Evolutionary conservation across 2,888 invertebrate species (phyloP), one percentile per base, ranked within the genome.

Genomic region (Nipponacmea schrenckii): DNA sequence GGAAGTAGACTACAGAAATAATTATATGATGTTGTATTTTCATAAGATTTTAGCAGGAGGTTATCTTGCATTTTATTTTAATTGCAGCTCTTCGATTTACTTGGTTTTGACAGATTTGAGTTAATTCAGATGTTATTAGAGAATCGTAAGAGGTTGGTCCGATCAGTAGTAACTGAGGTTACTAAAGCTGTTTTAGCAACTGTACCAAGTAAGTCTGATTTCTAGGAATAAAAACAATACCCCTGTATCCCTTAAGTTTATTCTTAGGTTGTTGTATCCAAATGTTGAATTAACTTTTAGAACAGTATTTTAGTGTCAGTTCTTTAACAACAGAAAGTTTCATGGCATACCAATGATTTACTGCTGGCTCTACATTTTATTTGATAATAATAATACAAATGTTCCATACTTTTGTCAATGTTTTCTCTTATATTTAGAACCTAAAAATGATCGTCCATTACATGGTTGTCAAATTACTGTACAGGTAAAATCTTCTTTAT

Each of bases 41-140:
- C 7, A 4, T 31, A 4, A 2, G 31, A 31, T 31, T 31, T 31
- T 31, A 4, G 7, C 31, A 31, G 31, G 8, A 1, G 39, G 39
- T 39, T 39, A 39, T 39, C 62, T 17, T 63, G 27, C 45, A 68
- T 67, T 45, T 50, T 68, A 15, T 46, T 68, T 67, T 68, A 26
- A 45, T 80, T 80, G 39, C 80, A 91, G 88, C 90, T 98, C 26
- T 94, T 96, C 88, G 97, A 98, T 83, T 90, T 97, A 5, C 91
- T 96, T 31, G 98, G 98, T 0, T 96, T 94, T 87, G 95, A 96
- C 79, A 87, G 93, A 81, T 93, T 95, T 87, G 94, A 95, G 84
- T 91, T 95, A 72, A 93, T 94, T 44, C 91, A 92, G 73, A 90
- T 91, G 56, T 88, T 95, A 74, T 87, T 95, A 44, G 90, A 92